These are phyloP conservation scores for Lepilemur septentrionalis DNA, from an alignment of 2,797 vertebrate genomes.

Conservation along the genomic window DNA sequence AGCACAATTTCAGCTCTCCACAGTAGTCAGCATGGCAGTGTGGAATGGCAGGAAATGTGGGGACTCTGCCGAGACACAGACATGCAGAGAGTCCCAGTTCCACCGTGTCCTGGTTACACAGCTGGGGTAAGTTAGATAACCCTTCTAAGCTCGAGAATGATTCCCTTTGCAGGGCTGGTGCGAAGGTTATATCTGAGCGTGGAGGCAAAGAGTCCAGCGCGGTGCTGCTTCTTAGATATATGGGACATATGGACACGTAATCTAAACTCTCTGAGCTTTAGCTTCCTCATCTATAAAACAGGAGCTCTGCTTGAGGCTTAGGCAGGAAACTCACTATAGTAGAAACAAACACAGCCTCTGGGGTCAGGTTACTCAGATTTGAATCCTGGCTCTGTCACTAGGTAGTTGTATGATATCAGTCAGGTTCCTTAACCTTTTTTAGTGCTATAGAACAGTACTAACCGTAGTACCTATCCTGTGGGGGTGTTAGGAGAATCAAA, in stretches of 20 bases:
- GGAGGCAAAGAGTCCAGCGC: not conserved
- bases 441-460: not conserved
- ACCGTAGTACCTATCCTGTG: not conserved
- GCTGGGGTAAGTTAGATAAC: not conserved
- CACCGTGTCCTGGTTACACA: not conserved
- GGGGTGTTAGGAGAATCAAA: not conserved
- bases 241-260: not conserved
- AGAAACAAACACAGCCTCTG: not conserved
- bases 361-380: not conserved
- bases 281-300: not conserved
- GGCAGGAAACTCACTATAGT: not conserved
- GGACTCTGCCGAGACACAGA: not conserved
- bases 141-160: not conserved
- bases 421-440: not conserved
- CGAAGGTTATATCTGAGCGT: not conserved
- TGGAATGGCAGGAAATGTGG: not conserved
- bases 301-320: not conserved
- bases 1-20: not conserved
- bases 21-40: not conserved
- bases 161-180: not conserved
- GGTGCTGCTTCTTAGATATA: not conserved
- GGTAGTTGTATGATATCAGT: not conserved
- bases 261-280: not conserved
- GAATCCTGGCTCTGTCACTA: not conserved
- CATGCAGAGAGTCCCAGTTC: fast-evolving